Base-by-base conservation (phyloP, 2,113 vertebrate genomes). In the Tragelaphus scriptus region DNA sequence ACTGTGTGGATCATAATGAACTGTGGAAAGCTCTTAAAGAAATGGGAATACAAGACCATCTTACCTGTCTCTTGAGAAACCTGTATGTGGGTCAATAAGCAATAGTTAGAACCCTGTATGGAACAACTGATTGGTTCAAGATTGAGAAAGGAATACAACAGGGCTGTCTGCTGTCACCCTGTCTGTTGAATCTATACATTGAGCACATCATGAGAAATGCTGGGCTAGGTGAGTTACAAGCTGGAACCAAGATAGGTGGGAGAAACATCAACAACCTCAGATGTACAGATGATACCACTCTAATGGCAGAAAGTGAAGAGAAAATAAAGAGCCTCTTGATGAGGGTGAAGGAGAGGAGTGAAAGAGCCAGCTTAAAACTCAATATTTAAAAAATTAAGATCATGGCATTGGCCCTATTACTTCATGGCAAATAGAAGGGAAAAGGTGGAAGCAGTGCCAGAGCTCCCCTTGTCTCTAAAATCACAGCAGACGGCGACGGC, bases 401-500 rank as follows among this genome's bases (percentile, higher is more conserved):
- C 17, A 10, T 21, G 65, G 32, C 17, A 68, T 68, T 0, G 0
- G n/a, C 65, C n/a, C 32, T 68, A 0, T 68, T 68, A 36, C n/a
- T 68, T 68, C 65, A 36, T 68, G 65, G 17, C 65, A 21, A 36
- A 68, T 11, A 11, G 65, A 68, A 68, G 65, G 65, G n/a, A 21
- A 68, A 36, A 36, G 65, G 17, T 68, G 8, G 32, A 36, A 36
- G 65, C 17, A 2, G n/a, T 21, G 17, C 21, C n/a, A 68, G 32
- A 36, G 17, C 7, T 21, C 65, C 65, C 1, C 32, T 19, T 36
- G 32, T 68, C n/a, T 68, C 32, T 68, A 21, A 36, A 68, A 21
- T 36, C n/a, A 36, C n/a, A 36, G 65, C 65, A 21, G 65, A 36
- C 0, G 2, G n/a, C 11, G n/a, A 21, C 1, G 2, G n/a, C 32